Evolutionary conservation across 2,797 vertebrate genomes (phyloP).

Genomic region (Sebastes steindachneri): DNA sequence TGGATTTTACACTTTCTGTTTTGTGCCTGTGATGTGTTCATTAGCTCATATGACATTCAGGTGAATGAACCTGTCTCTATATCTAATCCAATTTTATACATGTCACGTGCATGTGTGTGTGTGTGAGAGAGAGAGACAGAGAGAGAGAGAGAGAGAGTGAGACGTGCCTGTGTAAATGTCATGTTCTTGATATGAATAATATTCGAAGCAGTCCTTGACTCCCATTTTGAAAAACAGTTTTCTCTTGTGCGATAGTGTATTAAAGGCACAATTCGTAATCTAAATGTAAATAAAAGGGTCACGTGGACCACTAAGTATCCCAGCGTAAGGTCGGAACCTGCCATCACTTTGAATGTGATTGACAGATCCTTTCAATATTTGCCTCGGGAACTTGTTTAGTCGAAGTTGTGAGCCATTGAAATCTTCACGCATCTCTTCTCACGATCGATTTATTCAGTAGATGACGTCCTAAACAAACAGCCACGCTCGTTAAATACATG

Average conservation of each 20-base stretch:
- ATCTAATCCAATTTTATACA: constrained; percentile 21
- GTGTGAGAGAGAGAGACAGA: too few relatives aligned
- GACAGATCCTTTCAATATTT: neutral
- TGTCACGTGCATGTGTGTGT: neutral
- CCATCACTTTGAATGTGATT: neutral
- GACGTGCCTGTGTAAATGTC: constrained; percentile 48
- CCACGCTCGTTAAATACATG: neutral
- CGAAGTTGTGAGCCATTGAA: neutral
- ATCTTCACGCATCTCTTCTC: neutral
- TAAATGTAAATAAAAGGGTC: neutral
- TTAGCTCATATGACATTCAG: constrained; percentile 28
- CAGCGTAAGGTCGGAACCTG: neutral
- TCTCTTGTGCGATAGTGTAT: neutral
- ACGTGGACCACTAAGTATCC: neutral
- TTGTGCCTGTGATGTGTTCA: constrained; percentile 19
- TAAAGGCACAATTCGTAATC: neutral
- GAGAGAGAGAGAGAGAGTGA: neutral
- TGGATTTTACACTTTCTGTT: constrained; percentile 10
- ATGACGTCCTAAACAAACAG: neutral
- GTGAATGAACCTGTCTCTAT: constrained; percentile 29
- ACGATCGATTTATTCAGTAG: neutral
- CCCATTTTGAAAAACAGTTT: neutral
- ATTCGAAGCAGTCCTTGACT: constrained; percentile 9
- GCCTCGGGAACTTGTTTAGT: neutral
- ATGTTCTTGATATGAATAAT: constrained; percentile 49